Base-by-base conservation (phyloP, 1,140 invertebrate species). In the Drosophila nigromelanica region DNA sequence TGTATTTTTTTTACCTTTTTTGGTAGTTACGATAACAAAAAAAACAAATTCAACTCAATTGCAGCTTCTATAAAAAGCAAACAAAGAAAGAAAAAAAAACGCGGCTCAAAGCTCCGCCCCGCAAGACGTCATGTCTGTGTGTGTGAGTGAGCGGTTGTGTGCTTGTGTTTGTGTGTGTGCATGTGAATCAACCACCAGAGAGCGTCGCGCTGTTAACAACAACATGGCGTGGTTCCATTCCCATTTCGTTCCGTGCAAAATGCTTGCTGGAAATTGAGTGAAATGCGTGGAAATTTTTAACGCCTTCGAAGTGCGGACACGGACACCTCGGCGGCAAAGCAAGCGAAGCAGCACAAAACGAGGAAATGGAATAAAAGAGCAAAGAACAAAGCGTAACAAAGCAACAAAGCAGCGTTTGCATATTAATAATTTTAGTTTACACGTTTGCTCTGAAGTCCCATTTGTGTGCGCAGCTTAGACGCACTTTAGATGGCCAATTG, bases 141-240 rank as follows among this genome's bases (percentile, higher is more conserved):
- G 10, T 47, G 10, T 55, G 48, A 12, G 42, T 58, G n/a, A n/a
- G 14, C 48, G 7, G 7, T 51, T 7, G n/a, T 58, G 24, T 27
- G 27, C 27, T 2, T 27, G 24, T 27, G 24, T 4, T 3, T 33
- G 33, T 63, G 33, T 14, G 0, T 5, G 10, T 24, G 64, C 5
- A 50, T 78, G 54, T 51, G 39, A 54, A 60, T 66, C 59, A 64
- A 47, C 73, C 56, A 62, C 66, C 66, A 30, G 55, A 35, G 18
- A 21, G 54, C 55, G 40, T 24, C 21, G 54, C 55, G 40, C 40
- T 43, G 39, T 43, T 24, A 5, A 35, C 33, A 76, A 75, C 75
- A 86, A 86, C 76, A 86, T 86, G 82, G 82, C 82, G 82, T 86
- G 64, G 77, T 85, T 85, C 51, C 82, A 86, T 51, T 85, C 39